A percentile compares a stretch with the other conserved stretches of the same genome.
Evolutionary conservation across 2,888 invertebrate species (phyloP).

Genomic region (Hypena proboscidalis): DNA sequence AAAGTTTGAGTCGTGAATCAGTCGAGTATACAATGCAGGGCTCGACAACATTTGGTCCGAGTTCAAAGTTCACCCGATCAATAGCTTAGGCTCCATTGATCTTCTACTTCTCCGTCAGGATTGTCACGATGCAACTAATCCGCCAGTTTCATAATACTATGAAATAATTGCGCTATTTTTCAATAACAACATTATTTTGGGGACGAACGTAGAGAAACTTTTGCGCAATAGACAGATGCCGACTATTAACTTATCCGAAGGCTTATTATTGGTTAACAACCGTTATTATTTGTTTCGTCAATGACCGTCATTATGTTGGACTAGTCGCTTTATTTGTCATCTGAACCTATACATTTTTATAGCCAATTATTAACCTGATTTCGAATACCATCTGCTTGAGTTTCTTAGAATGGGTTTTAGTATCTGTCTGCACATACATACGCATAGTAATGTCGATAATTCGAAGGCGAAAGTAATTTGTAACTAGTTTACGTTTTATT

Average conservation of each 20-base stretch:
- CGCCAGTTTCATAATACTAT: slow-evolving; percentile 66
- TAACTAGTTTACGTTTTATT: no score
- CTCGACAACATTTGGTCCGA: slow-evolving; percentile 67
- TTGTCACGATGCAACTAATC: slow-evolving; percentile 78
- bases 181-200: slow-evolving; percentile 59
- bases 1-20: slow-evolving; percentile 48
- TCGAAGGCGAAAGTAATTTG: no score
- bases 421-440: neutral
- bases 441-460: no score
- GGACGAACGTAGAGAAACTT: slow-evolving; percentile 56
- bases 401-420: slow-evolving; percentile 13
- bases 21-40: slow-evolving; percentile 19
- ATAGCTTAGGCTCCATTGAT: slow-evolving; percentile 55
- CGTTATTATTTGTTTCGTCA: slow-evolving; percentile 71
- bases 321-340: slow-evolving; percentile 64
- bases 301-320: slow-evolving; percentile 65
- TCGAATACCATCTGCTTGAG: slow-evolving; percentile 20
- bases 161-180: slow-evolving; percentile 65
- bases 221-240: slow-evolving; percentile 65
- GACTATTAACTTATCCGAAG: slow-evolving; percentile 68
- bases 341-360: slow-evolving; percentile 46
- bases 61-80: slow-evolving; percentile 79
- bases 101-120: slow-evolving; percentile 69
- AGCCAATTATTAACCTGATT: slow-evolving; percentile 35
- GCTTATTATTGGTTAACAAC: slow-evolving; percentile 75